Percentiles rank a stretch among this genome's conserved stretches.
phyloP scores from a whole-genome alignment of 2,888 invertebrate genomes.

The Neoaliturus tenellus region DNA sequence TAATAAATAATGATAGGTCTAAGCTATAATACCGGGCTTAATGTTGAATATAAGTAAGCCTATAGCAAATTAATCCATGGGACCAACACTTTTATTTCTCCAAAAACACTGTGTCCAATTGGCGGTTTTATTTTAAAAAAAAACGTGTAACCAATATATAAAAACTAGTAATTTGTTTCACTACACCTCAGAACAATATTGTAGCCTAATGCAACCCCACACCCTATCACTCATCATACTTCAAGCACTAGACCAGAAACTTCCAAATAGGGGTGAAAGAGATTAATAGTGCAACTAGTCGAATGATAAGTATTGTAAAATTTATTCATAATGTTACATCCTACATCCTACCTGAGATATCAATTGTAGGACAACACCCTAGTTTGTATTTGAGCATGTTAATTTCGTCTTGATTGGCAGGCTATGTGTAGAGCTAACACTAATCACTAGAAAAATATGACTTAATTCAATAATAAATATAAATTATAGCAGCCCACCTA shows the following conservation, averaged over 20 bases:
- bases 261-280: not conserved
- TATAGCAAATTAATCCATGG: no score
- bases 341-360: not conserved
- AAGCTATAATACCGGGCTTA: no score
- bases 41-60: no score
- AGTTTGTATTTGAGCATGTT: constrained; percentile 32
- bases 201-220: constrained; percentile 22
- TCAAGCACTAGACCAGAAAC: not conserved
- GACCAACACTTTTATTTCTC: no score
- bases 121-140: no score
- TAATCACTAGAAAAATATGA: constrained; percentile 21
- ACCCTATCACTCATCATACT: constrained; percentile 37
- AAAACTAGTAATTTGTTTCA: no score
- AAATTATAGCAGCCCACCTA: not conserved
- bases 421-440: constrained; percentile 4
- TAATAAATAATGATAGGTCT: no score
- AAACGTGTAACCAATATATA: no score
- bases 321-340: not conserved
- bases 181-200: not conserved
- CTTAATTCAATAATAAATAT: not conserved
- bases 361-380: constrained; percentile 20
- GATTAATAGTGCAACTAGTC: not conserved
- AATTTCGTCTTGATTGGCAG: constrained; percentile 39
- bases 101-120: no score
- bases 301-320: not conserved